A percentile compares a stretch with the other conserved stretches of the same genome.
Evolutionary conservation across 2,113 vertebrate genomes (phyloP).

Genomic region (Vulpes ferrilata): DNA sequence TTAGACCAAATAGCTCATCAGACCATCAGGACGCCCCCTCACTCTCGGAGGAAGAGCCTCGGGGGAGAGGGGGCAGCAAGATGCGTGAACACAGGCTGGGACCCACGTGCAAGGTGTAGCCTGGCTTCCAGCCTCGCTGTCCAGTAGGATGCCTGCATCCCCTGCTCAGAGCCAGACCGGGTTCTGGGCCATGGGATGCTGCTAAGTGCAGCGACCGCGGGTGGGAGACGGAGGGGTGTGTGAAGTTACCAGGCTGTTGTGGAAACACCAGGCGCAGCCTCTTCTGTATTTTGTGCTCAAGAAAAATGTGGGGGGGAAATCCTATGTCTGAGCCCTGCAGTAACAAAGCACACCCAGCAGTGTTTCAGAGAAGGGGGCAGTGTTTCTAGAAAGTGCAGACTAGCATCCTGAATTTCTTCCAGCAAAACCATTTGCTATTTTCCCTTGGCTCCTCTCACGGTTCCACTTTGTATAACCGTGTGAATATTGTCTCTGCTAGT

Average conservation of each 20-base stretch:
- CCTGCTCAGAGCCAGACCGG: background rate
- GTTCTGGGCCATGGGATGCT: accelerated
- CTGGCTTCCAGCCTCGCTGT: background rate
- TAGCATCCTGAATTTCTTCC: accelerated
- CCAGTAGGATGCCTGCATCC: background rate
- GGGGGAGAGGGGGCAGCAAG: background rate
- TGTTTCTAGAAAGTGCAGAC: background rate
- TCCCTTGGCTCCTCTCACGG: background rate
- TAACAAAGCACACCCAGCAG: too few species aligned
- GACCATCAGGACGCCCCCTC: constrained; percentile 23
- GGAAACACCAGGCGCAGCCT: background rate
- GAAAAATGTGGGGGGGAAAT: accelerated
- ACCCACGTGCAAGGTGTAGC: accelerated
- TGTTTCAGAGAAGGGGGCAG: accelerated
- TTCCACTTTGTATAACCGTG: background rate
- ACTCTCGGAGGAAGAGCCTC: background rate
- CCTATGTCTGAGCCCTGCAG: background rate
- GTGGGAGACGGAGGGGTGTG: background rate
- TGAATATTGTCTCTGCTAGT: accelerated
- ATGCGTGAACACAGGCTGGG: too few species aligned
- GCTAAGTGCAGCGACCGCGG: accelerated
- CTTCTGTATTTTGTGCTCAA: background rate
- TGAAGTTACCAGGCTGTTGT: accelerated
- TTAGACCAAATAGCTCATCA: constrained; percentile 73
- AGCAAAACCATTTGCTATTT: accelerated